Conservation (phyloP, 2,113 vertebrate species). For the Fregata magnificens region DNA sequence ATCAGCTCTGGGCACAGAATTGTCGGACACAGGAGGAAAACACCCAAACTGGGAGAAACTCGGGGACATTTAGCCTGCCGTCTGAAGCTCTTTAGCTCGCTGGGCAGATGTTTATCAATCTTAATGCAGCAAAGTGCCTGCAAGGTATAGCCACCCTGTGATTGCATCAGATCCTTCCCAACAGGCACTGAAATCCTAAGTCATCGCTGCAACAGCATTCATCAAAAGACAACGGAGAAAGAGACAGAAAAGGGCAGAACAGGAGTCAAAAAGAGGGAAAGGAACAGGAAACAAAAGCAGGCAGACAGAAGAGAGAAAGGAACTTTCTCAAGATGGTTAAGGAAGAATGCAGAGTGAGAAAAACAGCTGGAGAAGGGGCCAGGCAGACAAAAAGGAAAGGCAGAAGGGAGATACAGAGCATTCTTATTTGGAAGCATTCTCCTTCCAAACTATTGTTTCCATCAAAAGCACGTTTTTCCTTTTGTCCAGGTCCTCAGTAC, state of each 20-base stretch:
- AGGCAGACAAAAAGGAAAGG: background rate
- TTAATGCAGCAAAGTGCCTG: background rate
- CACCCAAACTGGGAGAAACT: background rate
- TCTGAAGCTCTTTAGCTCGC: background rate
- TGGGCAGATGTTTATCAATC: background rate
- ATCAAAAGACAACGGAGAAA: conserved; percentile 1
- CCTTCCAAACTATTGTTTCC: background rate
- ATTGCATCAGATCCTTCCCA: conserved; percentile 9
- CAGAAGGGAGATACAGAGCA: background rate
- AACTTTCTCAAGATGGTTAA: background rate
- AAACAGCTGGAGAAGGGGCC: background rate
- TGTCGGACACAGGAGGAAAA: background rate
- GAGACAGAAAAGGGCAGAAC: background rate
- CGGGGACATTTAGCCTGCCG: background rate
- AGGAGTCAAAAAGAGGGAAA: background rate
- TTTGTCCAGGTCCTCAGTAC: background rate
- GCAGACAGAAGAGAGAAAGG: background rate
- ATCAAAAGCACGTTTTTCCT: background rate
- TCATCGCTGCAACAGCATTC: conserved; percentile 13
- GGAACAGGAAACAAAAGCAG: background rate
- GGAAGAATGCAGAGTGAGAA: background rate
- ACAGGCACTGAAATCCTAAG: background rate
- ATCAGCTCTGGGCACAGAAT: background rate
- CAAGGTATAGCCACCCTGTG: background rate
- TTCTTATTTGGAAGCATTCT: background rate